Percentiles rank a stretch among this genome's conserved stretches.
These are phyloP conservation scores for Mionectes olivaceus DNA, from an alignment of 2,797 vertebrate genomes.

Conservation along the genomic window DNA sequence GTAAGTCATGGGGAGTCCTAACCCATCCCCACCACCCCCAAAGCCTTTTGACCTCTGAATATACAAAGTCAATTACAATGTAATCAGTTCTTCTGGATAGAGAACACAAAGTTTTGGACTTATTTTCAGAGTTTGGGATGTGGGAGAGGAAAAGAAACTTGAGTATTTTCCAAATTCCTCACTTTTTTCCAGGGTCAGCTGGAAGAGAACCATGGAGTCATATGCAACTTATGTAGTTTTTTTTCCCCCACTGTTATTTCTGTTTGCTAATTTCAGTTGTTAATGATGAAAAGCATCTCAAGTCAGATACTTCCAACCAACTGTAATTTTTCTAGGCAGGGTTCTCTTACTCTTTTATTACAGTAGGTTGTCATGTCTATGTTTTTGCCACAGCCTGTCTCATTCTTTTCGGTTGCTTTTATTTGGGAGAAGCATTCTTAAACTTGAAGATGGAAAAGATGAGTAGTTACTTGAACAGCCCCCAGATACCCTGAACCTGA, in stretches of 20 bases:
- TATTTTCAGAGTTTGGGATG: neutral
- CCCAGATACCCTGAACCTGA: slow-evolving; percentile 5
- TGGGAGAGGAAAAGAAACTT: neutral
- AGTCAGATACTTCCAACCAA: slow-evolving; percentile 3
- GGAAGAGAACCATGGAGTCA: neutral
- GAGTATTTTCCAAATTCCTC: neutral
- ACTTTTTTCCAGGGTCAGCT: neutral
- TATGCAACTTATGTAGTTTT: neutral
- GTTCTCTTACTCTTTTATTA: slow-evolving; percentile 11
- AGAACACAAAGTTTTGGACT: neutral
- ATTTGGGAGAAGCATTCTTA: slow-evolving; percentile 29
- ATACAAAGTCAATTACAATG: neutral
- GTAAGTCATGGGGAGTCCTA: neutral
- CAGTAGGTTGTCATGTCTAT: neutral
- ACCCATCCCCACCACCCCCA: neutral
- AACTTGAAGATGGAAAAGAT: slow-evolving; percentile 15
- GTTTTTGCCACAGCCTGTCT: neutral
- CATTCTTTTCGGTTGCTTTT: slow-evolving; percentile 31
- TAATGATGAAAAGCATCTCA: neutral
- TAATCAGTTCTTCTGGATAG: neutral
- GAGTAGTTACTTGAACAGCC: slow-evolving; percentile 9
- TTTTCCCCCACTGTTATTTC: neutral
- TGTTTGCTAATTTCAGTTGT: slow-evolving; percentile 8
- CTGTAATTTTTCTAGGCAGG: neutral
- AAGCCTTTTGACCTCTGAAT: neutral